Conservation (phyloP, 2,888 invertebrate genomes). For the Agrypnus murinus region DNA sequence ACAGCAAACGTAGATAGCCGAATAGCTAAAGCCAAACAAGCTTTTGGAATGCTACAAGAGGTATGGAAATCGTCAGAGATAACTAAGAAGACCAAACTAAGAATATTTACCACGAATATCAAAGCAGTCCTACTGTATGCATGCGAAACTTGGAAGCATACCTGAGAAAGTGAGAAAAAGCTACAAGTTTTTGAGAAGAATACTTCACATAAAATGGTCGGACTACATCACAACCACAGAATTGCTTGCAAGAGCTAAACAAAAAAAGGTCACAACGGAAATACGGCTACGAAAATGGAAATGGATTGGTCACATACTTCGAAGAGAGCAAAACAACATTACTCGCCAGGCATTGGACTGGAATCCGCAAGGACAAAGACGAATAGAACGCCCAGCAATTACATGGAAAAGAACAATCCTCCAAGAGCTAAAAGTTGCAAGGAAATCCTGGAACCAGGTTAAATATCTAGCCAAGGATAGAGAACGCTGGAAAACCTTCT, state of each 20-base stretch:
- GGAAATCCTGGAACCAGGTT: neutral
- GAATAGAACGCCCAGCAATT: conserved; percentile 4
- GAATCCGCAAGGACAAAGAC: neutral
- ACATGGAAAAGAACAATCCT: conserved; percentile 8
- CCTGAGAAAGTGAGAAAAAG: neutral
- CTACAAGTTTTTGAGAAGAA: conserved; percentile 1
- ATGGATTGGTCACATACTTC: neutral
- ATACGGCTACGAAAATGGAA: too few relatives aligned
- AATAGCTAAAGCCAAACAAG: neutral
- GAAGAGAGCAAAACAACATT: conserved; percentile 2
- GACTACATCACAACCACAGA: conserved; percentile 11
- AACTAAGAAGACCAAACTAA: neutral
- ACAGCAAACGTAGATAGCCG: neutral
- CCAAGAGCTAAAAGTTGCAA: neutral
- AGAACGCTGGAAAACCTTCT: too few relatives aligned
- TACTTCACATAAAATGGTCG: conserved; percentile 8
- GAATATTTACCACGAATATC: neutral
- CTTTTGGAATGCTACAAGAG: conserved; percentile 5
- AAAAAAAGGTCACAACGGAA: neutral
- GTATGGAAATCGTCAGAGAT: conserved; percentile 2
- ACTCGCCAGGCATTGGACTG: neutral
- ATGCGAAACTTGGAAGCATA: conserved; percentile 3
- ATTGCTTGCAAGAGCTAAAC: neutral
- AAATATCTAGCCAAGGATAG: neutral
- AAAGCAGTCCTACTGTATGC: neutral